Percentiles rank a stretch among this genome's conserved stretches.
Conservation (phyloP, 1,140 invertebrate species). For the Brachionus sp. region DNA sequence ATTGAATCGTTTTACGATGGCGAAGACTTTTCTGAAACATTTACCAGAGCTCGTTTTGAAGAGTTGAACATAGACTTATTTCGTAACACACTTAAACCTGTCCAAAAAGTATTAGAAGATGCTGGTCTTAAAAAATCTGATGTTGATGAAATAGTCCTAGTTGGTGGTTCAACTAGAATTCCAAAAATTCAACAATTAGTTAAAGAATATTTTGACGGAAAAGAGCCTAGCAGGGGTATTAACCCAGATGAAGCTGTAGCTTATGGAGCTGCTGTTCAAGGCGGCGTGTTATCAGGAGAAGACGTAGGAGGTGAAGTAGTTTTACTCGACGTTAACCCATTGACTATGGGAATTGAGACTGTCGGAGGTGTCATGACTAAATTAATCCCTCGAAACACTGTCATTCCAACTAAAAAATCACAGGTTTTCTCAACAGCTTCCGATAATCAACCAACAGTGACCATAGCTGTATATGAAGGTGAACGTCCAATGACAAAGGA, state of each 20-base stretch:
- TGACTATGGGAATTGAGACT: constrained; percentile 98
- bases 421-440: constrained; percentile 98
- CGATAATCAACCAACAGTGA: constrained; percentile 97
- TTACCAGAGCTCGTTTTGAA: constrained; percentile 98
- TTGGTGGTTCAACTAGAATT: constrained; percentile 97
- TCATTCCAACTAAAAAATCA: constrained; percentile 99
- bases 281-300: constrained; percentile 69
- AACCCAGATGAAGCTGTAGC: constrained; percentile 80
- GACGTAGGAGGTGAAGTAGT: constrained; percentile 90
- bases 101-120: constrained; percentile 78
- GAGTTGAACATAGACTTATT: constrained; percentile 99
- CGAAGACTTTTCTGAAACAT: constrained; percentile 97
- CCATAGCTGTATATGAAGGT: constrained; percentile 90
- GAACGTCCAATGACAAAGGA: constrained; percentile 99
- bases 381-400: constrained; percentile 92
- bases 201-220: constrained; percentile 96
- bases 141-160: constrained; percentile 96
- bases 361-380: constrained; percentile 99
- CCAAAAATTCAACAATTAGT: constrained; percentile 97
- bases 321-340: constrained; percentile 91
- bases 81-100: constrained; percentile 93
- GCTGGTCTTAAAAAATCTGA: constrained; percentile 98
- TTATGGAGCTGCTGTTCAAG: constrained; percentile 97
- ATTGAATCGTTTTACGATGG: constrained; percentile 99
- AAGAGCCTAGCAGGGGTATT: constrained; percentile 93